Percentiles rank a stretch among this genome's conserved stretches.
These are phyloP conservation scores for Etia nguti DNA, from an alignment of 2,113 vertebrate species.

Conservation along the genomic window DNA sequence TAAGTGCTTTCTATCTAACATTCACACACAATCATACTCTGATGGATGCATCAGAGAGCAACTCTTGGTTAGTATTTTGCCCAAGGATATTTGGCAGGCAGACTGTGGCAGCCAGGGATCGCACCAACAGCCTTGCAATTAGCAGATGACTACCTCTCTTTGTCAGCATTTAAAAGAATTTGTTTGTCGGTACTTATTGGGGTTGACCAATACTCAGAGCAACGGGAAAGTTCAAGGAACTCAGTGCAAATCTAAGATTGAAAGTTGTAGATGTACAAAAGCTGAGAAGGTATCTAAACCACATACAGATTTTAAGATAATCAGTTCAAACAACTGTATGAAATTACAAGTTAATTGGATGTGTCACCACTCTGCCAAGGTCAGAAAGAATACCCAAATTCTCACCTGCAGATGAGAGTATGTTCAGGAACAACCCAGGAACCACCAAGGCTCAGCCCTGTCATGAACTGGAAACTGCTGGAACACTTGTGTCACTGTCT, in stretches of 20 bases:
- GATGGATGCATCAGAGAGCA: neutral
- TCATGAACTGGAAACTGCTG: neutral
- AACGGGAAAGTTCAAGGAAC: neutral
- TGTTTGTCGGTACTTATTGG: neutral
- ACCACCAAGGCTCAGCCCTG: neutral
- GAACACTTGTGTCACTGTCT: neutral
- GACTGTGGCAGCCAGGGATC: neutral
- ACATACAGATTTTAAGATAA: neutral
- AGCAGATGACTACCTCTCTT: neutral
- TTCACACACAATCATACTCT: neutral
- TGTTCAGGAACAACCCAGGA: neutral
- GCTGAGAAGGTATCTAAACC: neutral
- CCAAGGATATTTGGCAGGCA: neutral
- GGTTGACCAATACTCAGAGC: neutral
- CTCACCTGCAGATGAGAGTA: neutral
- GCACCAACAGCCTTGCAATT: neutral
- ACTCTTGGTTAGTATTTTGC: rapidly evolving
- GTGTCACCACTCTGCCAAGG: neutral
- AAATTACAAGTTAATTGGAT: neutral
- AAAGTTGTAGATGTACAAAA: neutral
- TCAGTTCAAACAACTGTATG: neutral
- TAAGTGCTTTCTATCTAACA: neutral
- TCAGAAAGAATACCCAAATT: neutral
- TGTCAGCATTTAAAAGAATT: neutral
- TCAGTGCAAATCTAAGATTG: neutral